Evolutionary conservation across 1,140 invertebrate genomes (phyloP).

Genomic region (Atta texana): DNA sequence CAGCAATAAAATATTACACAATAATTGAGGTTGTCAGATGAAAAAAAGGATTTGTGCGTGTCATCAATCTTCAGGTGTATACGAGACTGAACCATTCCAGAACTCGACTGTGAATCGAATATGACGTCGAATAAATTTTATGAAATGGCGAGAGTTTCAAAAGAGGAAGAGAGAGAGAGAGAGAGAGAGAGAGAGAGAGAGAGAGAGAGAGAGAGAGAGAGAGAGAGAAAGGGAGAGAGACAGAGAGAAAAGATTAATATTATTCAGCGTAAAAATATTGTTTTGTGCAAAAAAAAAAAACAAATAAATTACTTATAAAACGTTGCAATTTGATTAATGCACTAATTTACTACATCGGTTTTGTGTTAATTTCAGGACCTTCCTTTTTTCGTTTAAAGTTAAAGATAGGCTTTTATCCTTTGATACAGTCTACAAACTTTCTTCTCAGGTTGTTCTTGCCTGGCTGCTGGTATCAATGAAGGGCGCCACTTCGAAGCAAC

Average conservation of each 20-base stretch:
- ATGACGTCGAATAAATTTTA: slow-evolving; percentile 35
- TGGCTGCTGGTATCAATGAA: slow-evolving; percentile 22
- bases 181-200: background rate
- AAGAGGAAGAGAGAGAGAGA: background rate
- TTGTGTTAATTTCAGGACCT: background rate
- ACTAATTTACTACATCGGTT: background rate
- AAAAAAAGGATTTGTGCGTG: slow-evolving; percentile 28
- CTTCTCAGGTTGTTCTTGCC: slow-evolving; percentile 5
- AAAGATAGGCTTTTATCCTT: background rate
- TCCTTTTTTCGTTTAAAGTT: background rate
- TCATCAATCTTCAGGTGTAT: slow-evolving; percentile 28
- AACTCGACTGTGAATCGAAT: slow-evolving; percentile 1
- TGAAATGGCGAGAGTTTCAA: background rate
- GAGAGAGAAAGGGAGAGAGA: background rate
- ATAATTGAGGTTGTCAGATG: slow-evolving; percentile 46
- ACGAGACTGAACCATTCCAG: background rate
- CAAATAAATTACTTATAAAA: background rate
- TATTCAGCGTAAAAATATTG: background rate
- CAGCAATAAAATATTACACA: slow-evolving; percentile 57
- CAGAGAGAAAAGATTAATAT: background rate
- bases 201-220: background rate
- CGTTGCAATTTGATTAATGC: background rate
- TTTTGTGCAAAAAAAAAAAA: background rate
- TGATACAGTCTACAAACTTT: slow-evolving; percentile 15
- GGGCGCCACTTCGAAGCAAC: background rate